Evolutionary conservation across 2,888 invertebrate genomes (phyloP), one percentile per base, ranked within the genome.

Genomic region (Eupithecia centaureata): DNA sequence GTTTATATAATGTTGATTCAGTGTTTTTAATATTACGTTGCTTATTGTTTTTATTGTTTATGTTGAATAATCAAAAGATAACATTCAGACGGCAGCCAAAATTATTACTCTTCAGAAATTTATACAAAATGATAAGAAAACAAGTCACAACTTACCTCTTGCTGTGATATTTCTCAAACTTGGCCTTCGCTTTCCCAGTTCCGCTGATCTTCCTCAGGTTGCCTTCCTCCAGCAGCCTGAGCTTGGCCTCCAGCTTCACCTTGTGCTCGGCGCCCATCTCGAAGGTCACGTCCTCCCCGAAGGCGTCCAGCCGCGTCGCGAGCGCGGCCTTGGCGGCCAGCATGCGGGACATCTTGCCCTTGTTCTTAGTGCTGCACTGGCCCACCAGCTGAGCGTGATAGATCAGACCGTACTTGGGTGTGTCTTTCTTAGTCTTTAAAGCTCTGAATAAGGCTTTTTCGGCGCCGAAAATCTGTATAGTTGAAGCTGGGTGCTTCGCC

Each of bases 371-470:
- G 82, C 96, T 97, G 1, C 97, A 95, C 84, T 98, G 98, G 0
- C 98, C 98, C 8, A 99, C 96, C 22, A 99, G 89, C 81, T 97
- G 97, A 0, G 99, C 97, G 86, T 99, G 99, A 86, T 99, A 99
- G 73, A 99, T 98, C 52, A 99, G 93, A 93, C 99, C 99, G 86
- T 99, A 99, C 84, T 99, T 99, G 0, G 99, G 99, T 0, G 99
- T 99, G 83, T 99, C 98, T 83, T 98, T 97, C 83, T 98, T 98
- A 0, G 99, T 98, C 90, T 99, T 99, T 22, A 99, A 92, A 0
- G 99, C 99, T 75, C 99, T 94, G 92, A 99, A 99, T 13, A 99
- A 90, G 0, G 99, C 99, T 85, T 99, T 99, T 86, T 99, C 99
- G 0, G 99, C 99, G 71, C 99, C 99, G 67, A 99, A 95, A 79